Conservation (phyloP, 2,113 vertebrate genomes). For the Chamaea fasciata region DNA sequence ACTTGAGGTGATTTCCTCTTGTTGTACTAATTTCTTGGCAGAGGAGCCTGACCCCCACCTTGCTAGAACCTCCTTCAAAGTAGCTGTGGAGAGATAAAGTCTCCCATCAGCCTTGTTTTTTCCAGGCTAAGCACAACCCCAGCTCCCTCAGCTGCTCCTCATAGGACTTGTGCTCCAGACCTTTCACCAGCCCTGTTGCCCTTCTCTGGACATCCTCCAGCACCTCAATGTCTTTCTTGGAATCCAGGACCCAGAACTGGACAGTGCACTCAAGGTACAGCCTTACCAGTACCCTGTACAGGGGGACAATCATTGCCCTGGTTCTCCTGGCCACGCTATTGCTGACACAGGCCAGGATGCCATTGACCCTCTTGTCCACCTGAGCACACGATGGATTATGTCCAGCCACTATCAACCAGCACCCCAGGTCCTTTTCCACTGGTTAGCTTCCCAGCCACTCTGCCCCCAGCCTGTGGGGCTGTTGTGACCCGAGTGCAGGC, state of each 20-base stretch:
- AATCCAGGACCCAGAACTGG: not conserved
- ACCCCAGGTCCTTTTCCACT: not conserved
- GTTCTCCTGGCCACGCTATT: not conserved
- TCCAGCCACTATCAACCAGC: fast-evolving
- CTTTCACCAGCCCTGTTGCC: not conserved
- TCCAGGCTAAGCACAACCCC: not conserved
- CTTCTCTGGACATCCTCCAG: not conserved
- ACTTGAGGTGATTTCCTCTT: not conserved
- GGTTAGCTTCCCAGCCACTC: not conserved
- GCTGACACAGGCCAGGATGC: not conserved
- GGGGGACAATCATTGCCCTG: not conserved
- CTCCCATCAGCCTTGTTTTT: not conserved
- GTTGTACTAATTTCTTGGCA: not conserved
- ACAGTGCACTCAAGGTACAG: not conserved
- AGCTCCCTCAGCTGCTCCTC: not conserved
- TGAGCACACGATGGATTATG: not conserved
- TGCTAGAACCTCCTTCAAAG: not conserved
- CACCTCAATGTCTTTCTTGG: not conserved
- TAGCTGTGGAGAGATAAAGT: not conserved
- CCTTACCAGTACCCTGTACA: not conserved
- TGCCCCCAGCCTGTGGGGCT: not conserved
- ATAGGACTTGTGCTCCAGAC: not conserved
- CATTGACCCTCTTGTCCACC: not conserved
- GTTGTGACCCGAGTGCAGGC: not conserved
- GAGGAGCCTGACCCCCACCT: too few species aligned